Base-by-base conservation (phyloP, 2,113 vertebrate species). In the Neolamprologus falcicula region DNA sequence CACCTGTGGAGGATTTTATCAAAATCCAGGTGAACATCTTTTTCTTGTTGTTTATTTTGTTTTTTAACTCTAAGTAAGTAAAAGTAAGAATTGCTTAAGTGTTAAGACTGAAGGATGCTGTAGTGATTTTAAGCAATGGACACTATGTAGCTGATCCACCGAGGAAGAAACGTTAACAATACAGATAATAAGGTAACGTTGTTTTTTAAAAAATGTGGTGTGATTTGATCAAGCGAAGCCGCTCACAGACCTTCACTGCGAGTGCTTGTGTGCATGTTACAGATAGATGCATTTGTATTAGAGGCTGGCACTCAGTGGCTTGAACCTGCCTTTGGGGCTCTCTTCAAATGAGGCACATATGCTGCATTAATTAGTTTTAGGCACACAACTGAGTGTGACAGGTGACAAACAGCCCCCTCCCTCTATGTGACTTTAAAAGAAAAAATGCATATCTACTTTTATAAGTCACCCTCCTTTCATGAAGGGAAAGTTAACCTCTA, bases 321-420 rank as follows among this genome's bases (percentile, higher is more conserved):
- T 50, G 81, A 83, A 83, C 86, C 83, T 83, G 84, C 92, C 83
- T 91, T 91, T 59, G 80, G 83, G 88, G 83, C 73, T 90, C 71
- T 85, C 55, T 78, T 87, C 89, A 90, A 92, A 87, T 87, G 85
- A 90, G 59, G 85, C 89, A 80, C 95, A 95, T 95, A 93, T 95
- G 94, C 91, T 94, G 93, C 87, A 82, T 91, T 96, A 95, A 96
- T 95, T 95, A 95, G 90, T 92, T 90, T 90, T 85, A 92, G 90
- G 83, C 90, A 86, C 83, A 82, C 85, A 71, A 86, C 61, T 50
- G 89, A 92, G 87, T 87, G 42, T 84, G 93, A 87, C 91, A 90
- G 93, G 90, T 86, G 89, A 87, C 91, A 83, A 88, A 88, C 83
- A 59, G 83, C 78, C 79, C 59, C 47, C 68, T 57, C 42, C 42